Evolutionary conservation across 2,888 invertebrate species (phyloP).

Genomic region (Ecdyonurus torrentis): DNA sequence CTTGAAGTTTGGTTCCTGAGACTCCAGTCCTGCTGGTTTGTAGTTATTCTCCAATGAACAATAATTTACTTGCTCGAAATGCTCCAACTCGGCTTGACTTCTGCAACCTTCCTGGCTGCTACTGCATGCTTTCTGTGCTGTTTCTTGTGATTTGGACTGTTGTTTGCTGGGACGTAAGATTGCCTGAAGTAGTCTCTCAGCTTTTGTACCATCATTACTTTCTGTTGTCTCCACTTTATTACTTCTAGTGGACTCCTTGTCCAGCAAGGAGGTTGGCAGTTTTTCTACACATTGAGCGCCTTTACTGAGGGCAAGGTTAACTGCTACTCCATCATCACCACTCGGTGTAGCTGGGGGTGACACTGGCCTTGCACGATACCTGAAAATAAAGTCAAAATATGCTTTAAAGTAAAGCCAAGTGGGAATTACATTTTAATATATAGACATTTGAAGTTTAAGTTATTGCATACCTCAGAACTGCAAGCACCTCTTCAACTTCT

Average conservation of each 20-base stretch:
- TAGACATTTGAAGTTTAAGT: neutral
- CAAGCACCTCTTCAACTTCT: slow-evolving; percentile 27
- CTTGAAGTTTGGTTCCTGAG: no score
- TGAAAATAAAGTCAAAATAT: slow-evolving; percentile 18
- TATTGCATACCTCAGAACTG: slow-evolving; percentile 21
- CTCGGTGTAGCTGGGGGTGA: neutral
- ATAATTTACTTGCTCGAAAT: no score
- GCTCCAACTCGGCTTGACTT: no score
- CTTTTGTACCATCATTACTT: slow-evolving; percentile 26
- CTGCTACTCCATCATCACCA: neutral
- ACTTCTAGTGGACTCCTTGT: slow-evolving; percentile 21
- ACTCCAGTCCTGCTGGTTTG: no score
- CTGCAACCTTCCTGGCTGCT: slow-evolving; percentile 18
- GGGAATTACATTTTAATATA: neutral
- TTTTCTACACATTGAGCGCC: neutral
- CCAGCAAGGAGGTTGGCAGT: neutral
- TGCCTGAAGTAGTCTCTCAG: slow-evolving; percentile 36
- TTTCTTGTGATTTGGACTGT: slow-evolving; percentile 11
- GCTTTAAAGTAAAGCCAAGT: neutral
- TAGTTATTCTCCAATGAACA: no score
- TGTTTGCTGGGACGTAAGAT: slow-evolving; percentile 34
- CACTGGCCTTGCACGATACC: slow-evolving; percentile 11
- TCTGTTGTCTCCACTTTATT: slow-evolving; percentile 14
- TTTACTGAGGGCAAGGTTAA: neutral
- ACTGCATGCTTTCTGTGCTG: no score